phyloP scores from a whole-genome alignment of 1,140 invertebrate species.

The Drosophila sproati region DNA sequence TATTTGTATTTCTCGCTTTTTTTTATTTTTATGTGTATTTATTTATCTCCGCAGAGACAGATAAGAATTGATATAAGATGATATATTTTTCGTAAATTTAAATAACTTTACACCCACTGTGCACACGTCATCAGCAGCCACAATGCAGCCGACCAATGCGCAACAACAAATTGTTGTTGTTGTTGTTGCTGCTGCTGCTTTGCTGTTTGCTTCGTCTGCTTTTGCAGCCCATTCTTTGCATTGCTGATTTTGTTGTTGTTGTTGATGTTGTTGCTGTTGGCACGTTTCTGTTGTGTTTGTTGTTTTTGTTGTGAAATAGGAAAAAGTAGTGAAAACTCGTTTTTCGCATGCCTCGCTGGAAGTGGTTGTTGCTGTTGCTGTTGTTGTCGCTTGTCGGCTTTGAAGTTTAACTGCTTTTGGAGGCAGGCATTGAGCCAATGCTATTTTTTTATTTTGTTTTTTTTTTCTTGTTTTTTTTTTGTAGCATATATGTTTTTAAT shows the following conservation, averaged over 20 bases:
- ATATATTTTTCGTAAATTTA: too few species aligned
- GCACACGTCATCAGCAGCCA: slow-evolving; percentile 57
- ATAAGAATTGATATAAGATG: too few species aligned
- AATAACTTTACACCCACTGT: slow-evolving; percentile 40
- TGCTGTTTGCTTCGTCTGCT: slow-evolving; percentile 16
- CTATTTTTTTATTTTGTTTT: slow-evolving; percentile 15
- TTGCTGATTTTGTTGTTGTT: slow-evolving; percentile 18
- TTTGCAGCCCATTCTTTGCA: slow-evolving; percentile 34
- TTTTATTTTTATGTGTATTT: not conserved
- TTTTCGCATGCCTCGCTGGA: slow-evolving; percentile 44
- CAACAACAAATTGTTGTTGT: slow-evolving; percentile 10
- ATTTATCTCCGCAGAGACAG: not conserved
- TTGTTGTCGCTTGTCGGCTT: slow-evolving; percentile 60
- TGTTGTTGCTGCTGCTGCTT: slow-evolving; percentile 8
- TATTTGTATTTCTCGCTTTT: too few species aligned
- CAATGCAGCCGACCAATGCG: slow-evolving; percentile 9
- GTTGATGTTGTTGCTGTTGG: slow-evolving; percentile 26
- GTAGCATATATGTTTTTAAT: slow-evolving; percentile 8
- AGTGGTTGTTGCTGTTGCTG: slow-evolving; percentile 28
- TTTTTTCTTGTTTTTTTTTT: slow-evolving; percentile 5
- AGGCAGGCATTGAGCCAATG: slow-evolving; percentile 45
- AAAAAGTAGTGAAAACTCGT: slow-evolving; percentile 82
- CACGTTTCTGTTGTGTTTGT: slow-evolving; percentile 32
- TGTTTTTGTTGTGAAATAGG: slow-evolving; percentile 68
- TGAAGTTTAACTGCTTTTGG: slow-evolving; percentile 81